phyloP scores from a whole-genome alignment of 2,888 invertebrate species.

The Temnothorax unifasciatus region DNA sequence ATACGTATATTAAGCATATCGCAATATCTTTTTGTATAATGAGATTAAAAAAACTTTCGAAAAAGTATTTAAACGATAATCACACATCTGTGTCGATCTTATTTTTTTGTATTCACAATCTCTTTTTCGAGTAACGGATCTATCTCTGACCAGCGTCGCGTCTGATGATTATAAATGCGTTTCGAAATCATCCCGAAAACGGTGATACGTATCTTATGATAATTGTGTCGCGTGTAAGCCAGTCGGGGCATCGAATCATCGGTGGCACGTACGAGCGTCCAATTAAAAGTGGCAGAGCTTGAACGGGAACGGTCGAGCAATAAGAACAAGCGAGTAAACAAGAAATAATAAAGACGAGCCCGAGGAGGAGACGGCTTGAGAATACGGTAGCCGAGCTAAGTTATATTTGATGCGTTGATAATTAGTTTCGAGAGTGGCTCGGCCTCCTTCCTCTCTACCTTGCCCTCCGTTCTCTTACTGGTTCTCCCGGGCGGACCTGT shows the following conservation, averaged over 20 bases:
- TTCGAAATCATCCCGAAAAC: conserved; percentile 37
- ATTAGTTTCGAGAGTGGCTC: conserved; percentile 82
- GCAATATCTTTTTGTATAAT: neutral
- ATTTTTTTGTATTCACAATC: conserved; percentile 6
- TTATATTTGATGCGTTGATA: conserved; percentile 85
- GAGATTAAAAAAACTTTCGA: neutral
- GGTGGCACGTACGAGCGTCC: conserved; percentile 78
- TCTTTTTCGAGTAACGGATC: conserved; percentile 10
- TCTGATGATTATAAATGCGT: conserved; percentile 30
- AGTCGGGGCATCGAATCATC: conserved; percentile 79
- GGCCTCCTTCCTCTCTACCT: conserved; percentile 52
- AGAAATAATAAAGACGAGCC: conserved; percentile 72
- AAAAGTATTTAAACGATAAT: conserved; percentile 13
- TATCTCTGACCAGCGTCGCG: neutral
- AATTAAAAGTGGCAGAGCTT: conserved; percentile 79
- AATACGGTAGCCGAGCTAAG: conserved; percentile 84
- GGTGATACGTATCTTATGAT: conserved; percentile 55
- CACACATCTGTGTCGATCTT: neutral
- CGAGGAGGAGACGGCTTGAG: conserved; percentile 74
- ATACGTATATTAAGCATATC: neutral
- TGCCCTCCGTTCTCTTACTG: conserved; percentile 42
- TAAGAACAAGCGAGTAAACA: conserved; percentile 71
- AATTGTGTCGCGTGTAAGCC: conserved; percentile 77
- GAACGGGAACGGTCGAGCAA: conserved; percentile 62
- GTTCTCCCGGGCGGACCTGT: conserved; percentile 73